Evolutionary conservation across 2,888 invertebrate genomes (phyloP), one percentile per base, ranked within the genome.

Genomic region (Spilarctia lutea): DNA sequence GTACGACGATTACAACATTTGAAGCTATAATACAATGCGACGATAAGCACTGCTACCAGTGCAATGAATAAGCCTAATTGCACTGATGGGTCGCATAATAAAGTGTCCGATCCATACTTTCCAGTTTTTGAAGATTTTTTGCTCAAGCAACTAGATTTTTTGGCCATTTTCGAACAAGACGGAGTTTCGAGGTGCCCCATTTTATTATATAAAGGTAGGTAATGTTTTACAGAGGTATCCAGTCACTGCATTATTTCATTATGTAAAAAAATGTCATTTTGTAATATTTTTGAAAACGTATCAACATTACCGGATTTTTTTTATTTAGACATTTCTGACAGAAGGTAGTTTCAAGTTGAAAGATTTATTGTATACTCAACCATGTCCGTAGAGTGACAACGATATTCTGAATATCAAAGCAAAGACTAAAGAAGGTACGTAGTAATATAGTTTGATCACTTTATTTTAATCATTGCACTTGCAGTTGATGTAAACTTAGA

Each of bases 1-100:
- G 87, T 84, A 0, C 88, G 84, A 33, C 52, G 63, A 24, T 86
- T 74, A 33, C 90, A 74, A 75, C 92, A 92, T 16, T 30, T 20
- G 27, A 56, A 39, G n/a, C 56, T 8, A 39, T 20, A 56, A 56
- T 56, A 69, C 35, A 35, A 30, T 27, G 18, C 69, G 10, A 39
- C 24, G 27, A 39, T 18, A 35, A 70, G n/a, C 11, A 70, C 24
- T 39, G 69, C 69, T 35, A 70, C n/a, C 27, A 70, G 56, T 18
- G 33, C 56, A n/a, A 70, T 16, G 35, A 70, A 70, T 27, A 39
- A n/a, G 3, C 33, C 68, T 33, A 69, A n/a, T 56, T 69, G 52
- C 52, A 69, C 69, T 69, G 35, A 39, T 39, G 56, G 16, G 27
- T 45, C 45, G 30, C 45, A n/a, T 27, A 70, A 69, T 11, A 16